Percentiles rank a stretch among this genome's conserved stretches.
Conservation (phyloP, 2,113 vertebrate genomes). For the Microcebus tavaratra region DNA sequence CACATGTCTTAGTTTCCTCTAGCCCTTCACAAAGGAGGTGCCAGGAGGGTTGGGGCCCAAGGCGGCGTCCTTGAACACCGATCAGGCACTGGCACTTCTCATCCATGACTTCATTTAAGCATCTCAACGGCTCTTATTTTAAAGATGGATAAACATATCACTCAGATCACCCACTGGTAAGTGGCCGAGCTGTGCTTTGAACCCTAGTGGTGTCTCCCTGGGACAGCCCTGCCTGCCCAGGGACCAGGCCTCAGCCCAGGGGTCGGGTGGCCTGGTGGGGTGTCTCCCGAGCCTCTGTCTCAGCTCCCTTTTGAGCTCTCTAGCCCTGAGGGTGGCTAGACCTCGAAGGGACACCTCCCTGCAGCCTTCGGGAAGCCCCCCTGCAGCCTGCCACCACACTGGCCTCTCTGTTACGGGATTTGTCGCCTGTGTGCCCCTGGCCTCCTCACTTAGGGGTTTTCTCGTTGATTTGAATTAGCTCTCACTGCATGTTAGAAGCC, state of each 20-base stretch:
- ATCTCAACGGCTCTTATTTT: not conserved
- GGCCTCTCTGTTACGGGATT: not conserved
- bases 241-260: not conserved
- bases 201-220: not conserved
- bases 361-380: not conserved
- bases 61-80: not conserved
- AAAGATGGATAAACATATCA: not conserved
- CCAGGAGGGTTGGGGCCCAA: not conserved
- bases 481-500: no score
- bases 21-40: not conserved
- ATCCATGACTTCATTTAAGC: not conserved
- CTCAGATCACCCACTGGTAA: not conserved
- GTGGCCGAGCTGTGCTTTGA: not conserved
- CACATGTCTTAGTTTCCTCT: not conserved
- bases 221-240: not conserved
- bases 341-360: not conserved
- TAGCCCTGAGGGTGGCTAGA: not conserved
- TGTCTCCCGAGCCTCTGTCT: not conserved
- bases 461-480: not conserved
- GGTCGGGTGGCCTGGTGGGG: no score
- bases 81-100: not conserved
- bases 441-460: not conserved
- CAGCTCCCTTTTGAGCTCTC: not conserved
- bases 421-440: not conserved
- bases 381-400: not conserved